Percentiles rank a stretch among this genome's conserved stretches.
These are phyloP conservation scores for Furcifer pardalis DNA, from an alignment of 2,797 vertebrate species.

Conservation along the genomic window DNA sequence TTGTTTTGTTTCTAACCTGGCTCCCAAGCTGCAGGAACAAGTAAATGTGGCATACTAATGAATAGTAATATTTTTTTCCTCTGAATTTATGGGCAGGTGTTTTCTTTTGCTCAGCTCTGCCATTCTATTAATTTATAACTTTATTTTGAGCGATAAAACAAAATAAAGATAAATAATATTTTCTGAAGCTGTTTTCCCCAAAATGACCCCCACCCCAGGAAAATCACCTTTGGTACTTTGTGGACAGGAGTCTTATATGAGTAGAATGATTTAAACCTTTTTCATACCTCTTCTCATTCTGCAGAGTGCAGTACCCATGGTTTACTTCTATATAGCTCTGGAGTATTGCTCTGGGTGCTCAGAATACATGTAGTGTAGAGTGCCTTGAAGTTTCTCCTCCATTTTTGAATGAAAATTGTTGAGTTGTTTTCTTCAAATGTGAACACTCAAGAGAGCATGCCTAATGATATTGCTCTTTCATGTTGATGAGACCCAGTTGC, in stretches of 20 bases:
- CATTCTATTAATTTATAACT: conserved; percentile 47
- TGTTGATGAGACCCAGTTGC: neutral
- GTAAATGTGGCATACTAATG: conserved; percentile 34
- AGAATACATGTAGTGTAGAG: neutral
- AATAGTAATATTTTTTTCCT: conserved; percentile 41
- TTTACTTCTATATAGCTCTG: neutral
- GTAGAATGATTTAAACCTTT: neutral
- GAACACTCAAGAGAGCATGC: conserved; percentile 19
- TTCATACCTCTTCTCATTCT: neutral
- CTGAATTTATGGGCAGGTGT: conserved; percentile 38
- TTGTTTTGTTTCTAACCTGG: conserved; percentile 35
- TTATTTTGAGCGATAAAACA: conserved; percentile 45
- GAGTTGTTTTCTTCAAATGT: neutral
- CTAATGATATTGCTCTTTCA: neutral
- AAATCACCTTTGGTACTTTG: neutral
- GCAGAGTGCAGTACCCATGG: neutral
- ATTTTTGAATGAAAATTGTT: neutral
- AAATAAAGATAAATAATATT: conserved; percentile 32
- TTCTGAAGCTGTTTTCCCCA: conserved; percentile 15
- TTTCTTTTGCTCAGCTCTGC: conserved; percentile 30
- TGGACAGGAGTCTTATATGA: neutral
- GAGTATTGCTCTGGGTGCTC: neutral
- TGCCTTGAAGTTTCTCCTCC: neutral
- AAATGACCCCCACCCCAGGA: too few relatives aligned
- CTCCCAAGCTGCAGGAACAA: conserved; percentile 29